Conservation (phyloP, 2,113 vertebrate species). For the Cyanoderma ruficeps region DNA sequence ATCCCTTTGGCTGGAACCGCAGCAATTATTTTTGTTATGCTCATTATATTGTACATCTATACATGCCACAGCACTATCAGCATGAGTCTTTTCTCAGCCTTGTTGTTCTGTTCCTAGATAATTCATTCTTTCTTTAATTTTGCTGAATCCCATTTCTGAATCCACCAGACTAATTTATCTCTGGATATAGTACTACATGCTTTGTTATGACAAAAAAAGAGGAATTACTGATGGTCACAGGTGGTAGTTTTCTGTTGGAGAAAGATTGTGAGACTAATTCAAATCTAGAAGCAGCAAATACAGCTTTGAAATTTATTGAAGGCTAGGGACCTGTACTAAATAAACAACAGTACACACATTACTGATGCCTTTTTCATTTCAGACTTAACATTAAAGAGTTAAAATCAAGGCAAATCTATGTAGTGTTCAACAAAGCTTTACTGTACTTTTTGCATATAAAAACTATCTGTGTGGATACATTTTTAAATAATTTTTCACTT, state of each 20-base stretch:
- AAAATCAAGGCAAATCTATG: neutral
- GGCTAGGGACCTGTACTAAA: neutral
- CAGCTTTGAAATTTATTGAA: neutral
- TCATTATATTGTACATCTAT: neutral
- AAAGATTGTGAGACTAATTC: constrained; percentile 20
- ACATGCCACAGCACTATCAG: neutral
- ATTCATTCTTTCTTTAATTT: constrained; percentile 22
- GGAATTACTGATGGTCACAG: constrained; percentile 5
- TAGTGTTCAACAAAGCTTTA: neutral
- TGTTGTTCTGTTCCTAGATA: neutral
- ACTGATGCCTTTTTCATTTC: neutral
- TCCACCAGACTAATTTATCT: constrained; percentile 18
- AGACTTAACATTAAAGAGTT: neutral
- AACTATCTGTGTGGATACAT: neutral
- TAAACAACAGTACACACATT: neutral
- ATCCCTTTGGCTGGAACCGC: neutral
- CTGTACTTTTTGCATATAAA: neutral
- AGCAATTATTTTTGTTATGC: neutral
- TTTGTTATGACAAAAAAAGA: constrained; percentile 24
- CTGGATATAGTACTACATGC: neutral
- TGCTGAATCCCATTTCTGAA: neutral
- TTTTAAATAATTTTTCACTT: neutral
- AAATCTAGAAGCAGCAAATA: constrained; percentile 1
- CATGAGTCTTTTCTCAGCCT: neutral
- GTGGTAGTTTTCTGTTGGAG: constrained; percentile 11